Evolutionary conservation across 2,888 invertebrate genomes (phyloP).

Genomic region (Nymphalis c-album): DNA sequence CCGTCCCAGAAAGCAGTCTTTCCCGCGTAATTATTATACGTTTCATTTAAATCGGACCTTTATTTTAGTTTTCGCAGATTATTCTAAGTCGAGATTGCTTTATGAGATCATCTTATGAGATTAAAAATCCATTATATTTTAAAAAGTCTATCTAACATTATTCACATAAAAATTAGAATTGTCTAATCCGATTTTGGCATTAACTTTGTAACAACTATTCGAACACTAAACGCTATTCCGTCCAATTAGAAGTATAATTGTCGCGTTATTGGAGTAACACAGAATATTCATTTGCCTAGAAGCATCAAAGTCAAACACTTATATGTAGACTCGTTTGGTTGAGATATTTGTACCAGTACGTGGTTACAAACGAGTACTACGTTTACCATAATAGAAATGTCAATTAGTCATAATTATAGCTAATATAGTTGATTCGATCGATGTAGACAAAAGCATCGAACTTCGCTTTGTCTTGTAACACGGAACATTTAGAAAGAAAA

Average conservation of each 20-base stretch:
- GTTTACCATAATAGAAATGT: not conserved
- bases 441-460: not conserved
- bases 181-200: constrained; percentile 53
- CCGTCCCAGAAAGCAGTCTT: constrained; percentile 49
- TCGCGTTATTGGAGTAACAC: constrained; percentile 13
- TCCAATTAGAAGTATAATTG: constrained; percentile 31
- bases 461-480: not conserved
- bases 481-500: not conserved
- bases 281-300: constrained; percentile 10
- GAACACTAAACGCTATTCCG: constrained; percentile 37
- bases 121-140: constrained; percentile 35
- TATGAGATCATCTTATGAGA: constrained; percentile 67
- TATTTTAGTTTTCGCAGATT: constrained; percentile 32
- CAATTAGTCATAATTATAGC: not conserved
- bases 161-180: constrained; percentile 35
- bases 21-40: constrained; percentile 43
- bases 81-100: constrained; percentile 57
- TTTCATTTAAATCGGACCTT: constrained; percentile 31
- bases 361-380: not conserved
- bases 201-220: constrained; percentile 56
- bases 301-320: constrained; percentile 1
- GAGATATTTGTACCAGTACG: constrained; percentile 1
- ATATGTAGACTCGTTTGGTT: constrained; percentile 4
- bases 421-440: not conserved
- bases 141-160: constrained; percentile 40